Percentiles rank a stretch among this genome's conserved stretches.
These are phyloP conservation scores for Pachydiplax longipennis DNA, from an alignment of 2,888 invertebrate genomes.

Conservation along the genomic window DNA sequence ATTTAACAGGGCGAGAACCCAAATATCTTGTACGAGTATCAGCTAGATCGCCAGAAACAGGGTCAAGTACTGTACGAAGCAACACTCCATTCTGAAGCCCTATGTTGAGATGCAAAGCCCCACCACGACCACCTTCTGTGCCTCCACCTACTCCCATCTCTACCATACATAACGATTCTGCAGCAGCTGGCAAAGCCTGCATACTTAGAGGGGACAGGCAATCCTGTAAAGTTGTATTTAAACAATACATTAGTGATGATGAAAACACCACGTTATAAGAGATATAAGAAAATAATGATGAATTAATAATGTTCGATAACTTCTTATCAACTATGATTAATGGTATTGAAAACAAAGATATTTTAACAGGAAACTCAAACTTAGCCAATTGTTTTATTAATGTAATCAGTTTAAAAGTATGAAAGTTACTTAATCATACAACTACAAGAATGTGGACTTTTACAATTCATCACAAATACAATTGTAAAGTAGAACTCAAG, in stretches of 20 bases:
- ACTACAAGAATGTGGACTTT: too few relatives aligned
- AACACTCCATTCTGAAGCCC: conserved; percentile 97
- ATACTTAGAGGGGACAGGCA: conserved; percentile 94
- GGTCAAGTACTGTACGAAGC: conserved; percentile 91
- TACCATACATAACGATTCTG: conserved; percentile 96
- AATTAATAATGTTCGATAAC: too few relatives aligned
- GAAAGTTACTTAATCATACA: too few relatives aligned
- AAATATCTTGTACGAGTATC: conserved; percentile 97
- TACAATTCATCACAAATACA: too few relatives aligned
- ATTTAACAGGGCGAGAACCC: conserved; percentile 93
- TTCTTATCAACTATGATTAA: too few relatives aligned
- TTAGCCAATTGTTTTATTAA: too few relatives aligned
- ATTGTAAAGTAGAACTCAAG: too few relatives aligned
- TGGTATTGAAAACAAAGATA: too few relatives aligned
- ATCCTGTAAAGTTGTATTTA: conserved; percentile 66
- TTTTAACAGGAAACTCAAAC: too few relatives aligned
- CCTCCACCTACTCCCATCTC: conserved; percentile 82
- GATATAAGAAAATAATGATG: not conserved
- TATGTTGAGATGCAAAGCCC: conserved; percentile 92
- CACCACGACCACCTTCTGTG: conserved; percentile 62
- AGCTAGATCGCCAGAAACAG: conserved; percentile 93
- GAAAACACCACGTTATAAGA: conserved; percentile 40
- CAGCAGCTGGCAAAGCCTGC: conserved; percentile 94
- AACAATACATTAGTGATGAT: not conserved
- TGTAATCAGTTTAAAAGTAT: too few relatives aligned